Percentiles rank a stretch among this genome's conserved stretches.
These are phyloP conservation scores for Phymastichus coffea DNA, from an alignment of 1,140 invertebrate genomes.

Conservation along the genomic window DNA sequence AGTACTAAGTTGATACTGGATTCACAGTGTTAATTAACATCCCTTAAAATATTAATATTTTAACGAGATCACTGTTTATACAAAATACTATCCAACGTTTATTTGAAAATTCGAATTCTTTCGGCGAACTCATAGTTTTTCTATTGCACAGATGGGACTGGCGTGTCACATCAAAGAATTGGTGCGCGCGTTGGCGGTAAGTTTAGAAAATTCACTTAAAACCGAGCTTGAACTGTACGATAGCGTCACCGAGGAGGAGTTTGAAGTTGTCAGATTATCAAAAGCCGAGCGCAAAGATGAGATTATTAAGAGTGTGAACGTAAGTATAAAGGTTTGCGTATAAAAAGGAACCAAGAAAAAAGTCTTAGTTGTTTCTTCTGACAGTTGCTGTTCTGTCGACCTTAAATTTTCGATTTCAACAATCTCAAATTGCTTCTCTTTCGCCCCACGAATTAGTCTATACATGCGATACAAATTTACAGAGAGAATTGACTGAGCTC, in stretches of 20 bases:
- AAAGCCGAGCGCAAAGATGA: constrained; percentile 65
- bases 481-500: constrained; percentile 2
- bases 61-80: too few species aligned
- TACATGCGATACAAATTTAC: neutral
- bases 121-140: too few species aligned
- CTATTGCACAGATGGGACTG: constrained; percentile 56
- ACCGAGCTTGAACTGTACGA: constrained; percentile 69
- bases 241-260: constrained; percentile 78
- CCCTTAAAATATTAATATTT: too few species aligned
- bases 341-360: neutral
- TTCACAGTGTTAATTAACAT: too few species aligned
- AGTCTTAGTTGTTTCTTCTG: neutral
- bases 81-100: too few species aligned
- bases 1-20: too few species aligned
- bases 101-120: constrained; percentile 9
- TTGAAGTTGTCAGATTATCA: constrained; percentile 71
- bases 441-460: neutral
- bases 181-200: constrained; percentile 61
- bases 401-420: neutral
- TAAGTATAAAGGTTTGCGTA: constrained; percentile 37
- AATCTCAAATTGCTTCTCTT: too few species aligned
- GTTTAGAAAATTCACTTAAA: constrained; percentile 65
- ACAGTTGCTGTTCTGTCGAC: neutral
- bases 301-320: constrained; percentile 64
- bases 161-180: constrained; percentile 67